Evolutionary conservation across 2,888 invertebrate species (phyloP), one percentile per base, ranked within the genome.

Genomic region (Thera britannica): DNA sequence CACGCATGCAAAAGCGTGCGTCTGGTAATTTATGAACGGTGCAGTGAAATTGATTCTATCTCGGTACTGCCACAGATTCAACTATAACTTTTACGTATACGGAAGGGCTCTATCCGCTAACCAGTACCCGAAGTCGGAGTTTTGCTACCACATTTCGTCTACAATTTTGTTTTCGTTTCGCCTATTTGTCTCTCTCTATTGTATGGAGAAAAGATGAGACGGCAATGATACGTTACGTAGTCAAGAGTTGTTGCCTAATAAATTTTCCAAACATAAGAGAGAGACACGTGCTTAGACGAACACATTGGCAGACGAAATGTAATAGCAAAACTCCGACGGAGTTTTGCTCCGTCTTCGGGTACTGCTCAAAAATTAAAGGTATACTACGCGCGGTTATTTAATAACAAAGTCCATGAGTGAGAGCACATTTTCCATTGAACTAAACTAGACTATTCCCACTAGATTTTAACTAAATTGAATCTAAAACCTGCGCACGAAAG

Each of bases 11-110:
- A 66, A 58, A 54, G 68, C 70, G 67, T 70, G 63, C 46, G n/a
- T 49, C 49, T 55, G 36, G 66, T 71, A 62, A 71, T 70, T 71
- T 67, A 68, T 68, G 54, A 58, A 59, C 69, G 58, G 58, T 56
- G 58, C 68, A 65, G 71, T 68, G 63, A 66, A 74, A 72, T 71
- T 67, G 71, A 70, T 72, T 70, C 55, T 73, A 73, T 72, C 70
- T 73, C 59, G 56, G 67, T 67, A 68, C 44, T 59, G 11, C n/a
- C 58, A 61, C 46, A 67, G 38, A 54, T 49, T 34, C 2, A 12
- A 9, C 8, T 12, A 11, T 23, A 48, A 12, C 38, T 35, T 36
- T 36, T 49, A 54, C 44, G 1, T 9, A 23, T 44, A 41, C 2
- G 23, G 23, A 23, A 44, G 2, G 51, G 23, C 38, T 60, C 49